phyloP scores from a whole-genome alignment of 2,113 vertebrate species.

The Tetrao urogallus region DNA sequence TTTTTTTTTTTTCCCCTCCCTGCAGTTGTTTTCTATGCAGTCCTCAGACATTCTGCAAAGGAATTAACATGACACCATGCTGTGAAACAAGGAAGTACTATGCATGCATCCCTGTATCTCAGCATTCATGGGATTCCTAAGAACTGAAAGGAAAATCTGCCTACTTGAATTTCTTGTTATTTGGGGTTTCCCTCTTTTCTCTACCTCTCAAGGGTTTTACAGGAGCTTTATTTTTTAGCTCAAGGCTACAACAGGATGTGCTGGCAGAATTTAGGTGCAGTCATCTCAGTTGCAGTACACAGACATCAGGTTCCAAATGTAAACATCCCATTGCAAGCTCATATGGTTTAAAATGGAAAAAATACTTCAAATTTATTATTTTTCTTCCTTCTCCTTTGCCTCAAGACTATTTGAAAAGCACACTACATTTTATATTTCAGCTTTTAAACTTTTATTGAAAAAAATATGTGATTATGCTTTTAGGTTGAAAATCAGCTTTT shows the following conservation, averaged over 20 bases:
- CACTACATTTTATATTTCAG: background rate
- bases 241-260: background rate
- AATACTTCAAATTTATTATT: background rate
- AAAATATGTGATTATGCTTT: background rate
- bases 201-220: background rate
- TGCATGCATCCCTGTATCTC: background rate
- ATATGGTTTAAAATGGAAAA: background rate
- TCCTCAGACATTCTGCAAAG: conserved; percentile 63
- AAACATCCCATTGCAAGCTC: background rate
- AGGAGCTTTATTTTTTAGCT: background rate
- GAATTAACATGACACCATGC: conserved; percentile 69
- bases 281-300: background rate
- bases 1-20: background rate
- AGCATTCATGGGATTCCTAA: background rate
- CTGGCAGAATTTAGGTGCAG: background rate
- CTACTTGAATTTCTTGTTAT: background rate
- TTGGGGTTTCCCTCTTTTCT: background rate
- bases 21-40: conserved; percentile 68
- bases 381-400: background rate
- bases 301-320: background rate
- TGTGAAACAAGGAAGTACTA: conserved; percentile 60
- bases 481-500: background rate
- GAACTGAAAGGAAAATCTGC: background rate
- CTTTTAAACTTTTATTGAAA: background rate
- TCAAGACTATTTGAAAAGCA: background rate